Conservation (phyloP, 2,797 vertebrate genomes). For the Numenius phaeopus region DNA sequence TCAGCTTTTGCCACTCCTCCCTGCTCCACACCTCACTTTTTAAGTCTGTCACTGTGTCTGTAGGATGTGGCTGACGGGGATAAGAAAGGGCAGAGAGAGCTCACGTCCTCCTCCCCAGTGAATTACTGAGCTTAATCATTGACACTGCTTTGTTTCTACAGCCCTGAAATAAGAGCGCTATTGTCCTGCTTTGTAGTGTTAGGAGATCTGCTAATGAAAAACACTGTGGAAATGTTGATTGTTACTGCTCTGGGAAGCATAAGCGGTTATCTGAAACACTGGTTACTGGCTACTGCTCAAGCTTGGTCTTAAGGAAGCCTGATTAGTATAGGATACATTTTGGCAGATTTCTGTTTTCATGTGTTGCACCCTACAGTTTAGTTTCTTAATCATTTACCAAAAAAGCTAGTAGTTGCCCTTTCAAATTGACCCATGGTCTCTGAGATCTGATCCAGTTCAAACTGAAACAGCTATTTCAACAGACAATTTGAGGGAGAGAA, state of each 20-base stretch:
- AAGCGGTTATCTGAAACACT: neutral
- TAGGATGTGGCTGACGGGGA: neutral
- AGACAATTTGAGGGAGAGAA: neutral
- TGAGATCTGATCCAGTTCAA: constrained; percentile 14
- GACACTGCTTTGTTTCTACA: neutral
- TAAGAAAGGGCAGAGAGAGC: neutral
- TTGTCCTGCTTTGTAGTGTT: neutral
- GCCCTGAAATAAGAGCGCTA: neutral
- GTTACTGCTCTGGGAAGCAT: neutral
- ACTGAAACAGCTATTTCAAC: constrained; percentile 37
- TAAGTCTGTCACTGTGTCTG: neutral
- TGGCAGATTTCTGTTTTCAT: neutral
- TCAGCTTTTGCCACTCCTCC: neutral
- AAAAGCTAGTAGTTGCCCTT: neutral
- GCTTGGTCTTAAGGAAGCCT: neutral
- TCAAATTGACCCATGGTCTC: neutral
- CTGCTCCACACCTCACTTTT: neutral
- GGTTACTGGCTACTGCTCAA: neutral
- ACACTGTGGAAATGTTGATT: neutral
- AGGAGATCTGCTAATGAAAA: neutral
- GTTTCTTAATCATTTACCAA: constrained; percentile 35
- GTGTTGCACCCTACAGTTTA: neutral
- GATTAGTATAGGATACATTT: neutral
- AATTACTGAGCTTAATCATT: neutral
- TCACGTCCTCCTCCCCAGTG: neutral